Evolutionary conservation across 2,113 vertebrate genomes (phyloP), one percentile per base, ranked within the genome.

Genomic region (Brachyhypopomus gauderio): DNA sequence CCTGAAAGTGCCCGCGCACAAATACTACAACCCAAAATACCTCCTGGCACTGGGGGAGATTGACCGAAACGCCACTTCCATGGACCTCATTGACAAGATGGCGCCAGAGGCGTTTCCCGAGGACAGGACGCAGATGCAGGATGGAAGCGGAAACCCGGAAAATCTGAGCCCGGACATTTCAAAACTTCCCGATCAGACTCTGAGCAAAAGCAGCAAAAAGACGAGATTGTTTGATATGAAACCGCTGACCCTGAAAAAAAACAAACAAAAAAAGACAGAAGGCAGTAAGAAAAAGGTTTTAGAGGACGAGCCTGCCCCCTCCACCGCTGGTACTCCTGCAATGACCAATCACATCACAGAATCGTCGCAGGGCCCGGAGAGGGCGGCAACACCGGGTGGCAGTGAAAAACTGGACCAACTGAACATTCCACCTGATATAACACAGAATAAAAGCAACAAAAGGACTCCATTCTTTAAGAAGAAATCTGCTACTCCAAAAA

Each of bases 1-100:
- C 20, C 81, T 92, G 67, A 83, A 91, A 81, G 95, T 97, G 0
- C 97, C 97, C 17, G 95, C 96, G 0, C 95, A 97, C 81, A 98
- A 98, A 84, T 92, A 94, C 71, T 91, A 98, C 92, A 99, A 98
- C 79, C 98, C 98, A 66, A 99, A 97, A 85, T 99, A 99, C 2
- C 87, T 89, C 1, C 90, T 99, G 79, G 94, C 91, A 16, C 81
- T 94, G 0, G 93, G 94, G 8, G 85, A 83, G 41, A 17, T 27
- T 77, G 0, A 0, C 81, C 0, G 38, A 59, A 1, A 85, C 88
- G 45, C 66, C 89, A 2, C 80, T 82, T 1, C 45, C 9, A 52
- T 14, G 45, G 85, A 88, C 23, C 22, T 73, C 0, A 59, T 81
- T 0, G 17, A 36, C 0, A 83, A 63, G 25, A 85, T 23, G 62